Evolutionary conservation across 1,140 invertebrate genomes (phyloP).

Genomic region (Pectinophora gossypiella): DNA sequence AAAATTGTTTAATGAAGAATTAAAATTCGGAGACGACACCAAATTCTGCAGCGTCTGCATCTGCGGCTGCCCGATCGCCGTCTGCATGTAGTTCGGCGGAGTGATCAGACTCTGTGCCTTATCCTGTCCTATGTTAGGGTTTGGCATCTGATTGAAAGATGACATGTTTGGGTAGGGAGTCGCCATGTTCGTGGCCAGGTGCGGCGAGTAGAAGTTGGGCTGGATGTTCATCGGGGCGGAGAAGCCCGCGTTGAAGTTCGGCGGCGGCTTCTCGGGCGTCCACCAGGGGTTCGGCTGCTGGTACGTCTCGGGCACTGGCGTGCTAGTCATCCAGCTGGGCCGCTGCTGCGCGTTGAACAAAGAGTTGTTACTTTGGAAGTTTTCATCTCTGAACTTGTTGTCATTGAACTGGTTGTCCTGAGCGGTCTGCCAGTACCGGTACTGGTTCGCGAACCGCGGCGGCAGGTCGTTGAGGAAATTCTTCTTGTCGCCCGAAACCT

Average conservation of each 20-base stretch:
- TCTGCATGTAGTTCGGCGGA: slow-evolving; percentile 30
- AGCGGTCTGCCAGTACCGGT: slow-evolving; percentile 54
- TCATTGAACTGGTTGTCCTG: slow-evolving; percentile 50
- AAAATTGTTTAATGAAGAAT: slow-evolving; percentile 36
- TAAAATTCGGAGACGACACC: slow-evolving; percentile 45
- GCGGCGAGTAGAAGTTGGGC: slow-evolving; percentile 13
- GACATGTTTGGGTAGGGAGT: slow-evolving; percentile 40
- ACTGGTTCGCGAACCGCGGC: slow-evolving; percentile 65
- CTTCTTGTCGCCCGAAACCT: slow-evolving; percentile 57
- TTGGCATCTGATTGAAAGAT: slow-evolving; percentile 32
- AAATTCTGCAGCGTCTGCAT: slow-evolving; percentile 44
- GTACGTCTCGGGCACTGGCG: slow-evolving; percentile 24
- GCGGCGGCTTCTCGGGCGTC: slow-evolving; percentile 41
- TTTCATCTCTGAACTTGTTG: slow-evolving; percentile 59
- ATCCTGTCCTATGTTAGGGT: slow-evolving; percentile 12
- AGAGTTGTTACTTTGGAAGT: slow-evolving; percentile 21
- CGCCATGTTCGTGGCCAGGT: slow-evolving; percentile 25
- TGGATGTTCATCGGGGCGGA: not conserved
- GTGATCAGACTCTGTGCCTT: slow-evolving; percentile 34
- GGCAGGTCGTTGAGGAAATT: slow-evolving; percentile 63
- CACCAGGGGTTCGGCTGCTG: slow-evolving; percentile 45
- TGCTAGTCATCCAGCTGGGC: slow-evolving; percentile 19
- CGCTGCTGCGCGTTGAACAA: slow-evolving; percentile 17
- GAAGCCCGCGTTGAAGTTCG: slow-evolving; percentile 28
- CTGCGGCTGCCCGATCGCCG: slow-evolving; percentile 42